Evolutionary conservation across 92 coral and sea anemone species (phyloP).

Genomic region (Virgularia gustaviana): DNA sequence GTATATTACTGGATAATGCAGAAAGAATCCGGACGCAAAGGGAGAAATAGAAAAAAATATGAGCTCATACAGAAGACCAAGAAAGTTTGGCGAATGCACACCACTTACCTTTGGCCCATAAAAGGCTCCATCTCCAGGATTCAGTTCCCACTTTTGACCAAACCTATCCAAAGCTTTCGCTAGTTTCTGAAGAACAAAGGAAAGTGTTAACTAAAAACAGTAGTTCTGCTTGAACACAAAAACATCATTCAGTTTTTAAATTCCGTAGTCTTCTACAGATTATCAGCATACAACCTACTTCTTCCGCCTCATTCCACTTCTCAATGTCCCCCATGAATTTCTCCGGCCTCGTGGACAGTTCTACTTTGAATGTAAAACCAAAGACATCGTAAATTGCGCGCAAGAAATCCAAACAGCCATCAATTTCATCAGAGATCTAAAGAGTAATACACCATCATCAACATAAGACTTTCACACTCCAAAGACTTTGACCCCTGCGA

Average conservation of each 20-base stretch:
- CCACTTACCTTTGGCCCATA: slow-evolving; percentile 89
- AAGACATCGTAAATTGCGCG: slow-evolving; percentile 70
- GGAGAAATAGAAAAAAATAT: neutral
- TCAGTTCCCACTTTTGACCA: slow-evolving; percentile 76
- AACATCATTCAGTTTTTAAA: neutral
- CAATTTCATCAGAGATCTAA: slow-evolving; percentile 84
- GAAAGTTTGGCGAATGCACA: neutral
- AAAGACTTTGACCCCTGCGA: too few species aligned
- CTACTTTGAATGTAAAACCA: slow-evolving; percentile 89
- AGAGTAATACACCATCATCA: too few species aligned
- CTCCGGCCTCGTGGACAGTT: slow-evolving; percentile 91
- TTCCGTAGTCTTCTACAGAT: neutral
- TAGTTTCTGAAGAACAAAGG: slow-evolving; percentile 58
- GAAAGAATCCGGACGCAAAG: neutral
- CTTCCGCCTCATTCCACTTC: slow-evolving; percentile 80
- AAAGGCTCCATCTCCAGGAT: slow-evolving; percentile 99
- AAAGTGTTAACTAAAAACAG: neutral
- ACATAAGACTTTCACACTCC: too few species aligned
- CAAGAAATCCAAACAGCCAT: slow-evolving; percentile 86
- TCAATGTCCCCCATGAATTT: slow-evolving; percentile 79
- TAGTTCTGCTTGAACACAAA: too few species aligned
- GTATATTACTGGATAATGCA: too few species aligned
- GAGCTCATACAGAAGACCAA: neutral
- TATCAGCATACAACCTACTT: slow-evolving; percentile 45
- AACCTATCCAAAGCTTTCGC: slow-evolving; percentile 66